A percentile compares a stretch with the other conserved stretches of the same genome.
phyloP scores from a whole-genome alignment of 2,113 vertebrate genomes.

The Notothenia rossii region DNA sequence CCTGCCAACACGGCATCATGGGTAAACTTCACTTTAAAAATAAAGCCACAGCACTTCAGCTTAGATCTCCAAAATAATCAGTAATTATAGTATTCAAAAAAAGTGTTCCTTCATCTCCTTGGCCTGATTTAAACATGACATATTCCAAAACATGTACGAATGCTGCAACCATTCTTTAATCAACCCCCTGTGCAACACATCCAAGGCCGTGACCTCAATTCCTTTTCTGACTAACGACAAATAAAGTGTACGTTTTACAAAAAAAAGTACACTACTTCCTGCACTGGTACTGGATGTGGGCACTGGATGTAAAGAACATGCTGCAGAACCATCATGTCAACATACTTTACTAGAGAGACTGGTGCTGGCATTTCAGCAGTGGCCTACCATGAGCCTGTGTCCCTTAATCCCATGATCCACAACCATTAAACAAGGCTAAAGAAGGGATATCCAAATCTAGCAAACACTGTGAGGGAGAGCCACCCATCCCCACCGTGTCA shows the following conservation, averaged over 20 bases:
- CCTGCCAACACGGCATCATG: constrained; percentile 15
- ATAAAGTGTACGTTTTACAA: not conserved
- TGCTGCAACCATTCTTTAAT: not conserved
- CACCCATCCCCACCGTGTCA: constrained; percentile 30
- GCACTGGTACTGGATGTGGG: not conserved
- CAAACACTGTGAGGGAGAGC: constrained; percentile 31
- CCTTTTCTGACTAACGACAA: not conserved
- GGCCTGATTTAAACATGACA: not conserved
- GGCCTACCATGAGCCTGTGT: constrained; percentile 41
- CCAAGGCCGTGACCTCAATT: not conserved
- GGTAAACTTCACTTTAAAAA: constrained; percentile 7
- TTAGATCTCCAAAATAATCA: not conserved
- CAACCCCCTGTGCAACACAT: not conserved
- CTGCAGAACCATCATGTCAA: not conserved
- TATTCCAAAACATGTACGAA: not conserved
- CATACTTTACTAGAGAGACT: not conserved
- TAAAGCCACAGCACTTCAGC: not conserved
- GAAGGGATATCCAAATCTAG: constrained; percentile 51
- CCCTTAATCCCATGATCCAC: constrained; percentile 70
- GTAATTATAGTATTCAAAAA: not conserved
- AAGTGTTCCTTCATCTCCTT: not conserved
- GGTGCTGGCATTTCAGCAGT: constrained; percentile 41
- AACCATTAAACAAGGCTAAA: constrained; percentile 67
- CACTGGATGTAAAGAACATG: not conserved
- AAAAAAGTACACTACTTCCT: not conserved